Base-by-base conservation (phyloP, 2,797 vertebrate species). In the Typhlichthys eigenmanni region DNA sequence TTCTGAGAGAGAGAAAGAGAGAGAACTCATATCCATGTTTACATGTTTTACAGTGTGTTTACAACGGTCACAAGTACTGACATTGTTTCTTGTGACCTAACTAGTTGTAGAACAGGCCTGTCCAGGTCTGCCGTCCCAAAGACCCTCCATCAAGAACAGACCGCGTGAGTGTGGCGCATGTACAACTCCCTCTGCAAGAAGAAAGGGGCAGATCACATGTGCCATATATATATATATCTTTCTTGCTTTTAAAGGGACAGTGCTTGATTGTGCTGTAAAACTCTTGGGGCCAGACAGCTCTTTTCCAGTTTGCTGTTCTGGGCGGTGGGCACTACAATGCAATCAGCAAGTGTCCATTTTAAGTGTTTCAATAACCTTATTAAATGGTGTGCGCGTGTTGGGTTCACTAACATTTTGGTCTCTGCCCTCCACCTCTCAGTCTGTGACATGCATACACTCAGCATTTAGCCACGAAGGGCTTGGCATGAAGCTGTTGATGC, bases 91-190 rank as follows among this genome's bases (percentile, higher is more conserved):
- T 87, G 73, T 49, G 32, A 76, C 64, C 68, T 52, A 73, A 85
- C 24, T 66, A 79, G 74, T 72, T 53, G 61, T 82, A 58, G 62
- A 69, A 69, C 75, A 85, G 19, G 43, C 57, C 47, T 66, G 73
- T 80, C 64, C 72, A 65, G 76, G 47, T 70, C 68, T 80, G 12
- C 58, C 80, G 53, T 73, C 64, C 82, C 70, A 81, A 67, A 89
- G 84, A 78, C n/a, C 81, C 34, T 85, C 90, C 45, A 11, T 81
- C 78, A 90, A 62, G 66, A 90, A 58, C 73, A 81, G 75, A 74
- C 63, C 6, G 58, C 1, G 85, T 90, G 85, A 88, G 89, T 89
- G 73, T 69, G 76, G 73, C 64, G 48, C 61, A 74, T 58, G 16
- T 49, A 32, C 5, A 38, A 59, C 16, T 64, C 14, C 8, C 8